Percentiles rank a stretch among this genome's conserved stretches.
Evolutionary conservation across 2,797 vertebrate genomes (phyloP).

Genomic region (Geotrypetes seraphini): DNA sequence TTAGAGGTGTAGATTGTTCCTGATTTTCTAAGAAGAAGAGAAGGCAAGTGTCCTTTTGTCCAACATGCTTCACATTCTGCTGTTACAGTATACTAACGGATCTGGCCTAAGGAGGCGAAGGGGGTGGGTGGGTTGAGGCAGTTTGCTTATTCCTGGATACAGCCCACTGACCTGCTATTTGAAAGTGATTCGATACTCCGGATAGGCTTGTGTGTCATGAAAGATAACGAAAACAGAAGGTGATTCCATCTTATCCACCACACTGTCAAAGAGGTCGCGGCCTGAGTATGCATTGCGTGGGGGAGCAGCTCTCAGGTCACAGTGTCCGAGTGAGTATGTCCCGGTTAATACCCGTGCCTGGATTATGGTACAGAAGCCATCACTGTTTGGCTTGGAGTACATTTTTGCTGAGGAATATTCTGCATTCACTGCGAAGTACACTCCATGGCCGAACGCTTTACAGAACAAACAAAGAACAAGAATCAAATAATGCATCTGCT

Average conservation of each 20-base stretch:
- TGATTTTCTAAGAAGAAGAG: too few species aligned
- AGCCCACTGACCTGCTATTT: too few species aligned
- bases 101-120: too few species aligned
- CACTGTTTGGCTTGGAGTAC: conserved; percentile 12
- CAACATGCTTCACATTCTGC: too few species aligned
- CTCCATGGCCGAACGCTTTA: conserved; percentile 24
- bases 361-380: conserved; percentile 25
- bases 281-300: conserved; percentile 13
- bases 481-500: too few species aligned
- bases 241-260: conserved; percentile 28
- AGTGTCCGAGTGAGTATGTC: conserved; percentile 9
- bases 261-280: conserved; percentile 40
- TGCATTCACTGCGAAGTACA: conserved; percentile 46
- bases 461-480: conserved; percentile 15
- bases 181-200: conserved; percentile 49
- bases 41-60: too few species aligned
- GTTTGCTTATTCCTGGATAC: too few species aligned
- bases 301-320: conserved; percentile 10
- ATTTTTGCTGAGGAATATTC: conserved; percentile 2
- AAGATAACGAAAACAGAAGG: conserved; percentile 48
- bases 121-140: too few species aligned
- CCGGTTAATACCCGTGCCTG: conserved; percentile 43
- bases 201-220: conserved; percentile 53
- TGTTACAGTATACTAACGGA: too few species aligned
- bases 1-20: too few species aligned